These are phyloP conservation scores for Physella acuta DNA, from an alignment of 1,140 invertebrate species.

Conservation along the genomic window DNA sequence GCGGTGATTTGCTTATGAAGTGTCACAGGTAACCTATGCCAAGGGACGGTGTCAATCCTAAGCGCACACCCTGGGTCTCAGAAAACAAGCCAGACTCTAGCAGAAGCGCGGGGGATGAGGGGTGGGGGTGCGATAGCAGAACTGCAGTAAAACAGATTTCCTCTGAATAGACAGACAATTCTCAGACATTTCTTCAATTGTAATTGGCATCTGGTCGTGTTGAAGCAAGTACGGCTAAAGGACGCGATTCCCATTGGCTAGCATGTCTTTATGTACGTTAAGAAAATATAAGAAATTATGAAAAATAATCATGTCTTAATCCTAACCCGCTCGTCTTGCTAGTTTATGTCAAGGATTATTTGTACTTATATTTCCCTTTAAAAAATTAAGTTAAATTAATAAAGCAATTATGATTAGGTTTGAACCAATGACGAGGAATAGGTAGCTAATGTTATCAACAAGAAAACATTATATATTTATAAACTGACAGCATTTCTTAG, in stretches of 20 bases:
- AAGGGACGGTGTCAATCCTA: neutral
- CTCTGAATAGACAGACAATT: slow-evolving; percentile 2
- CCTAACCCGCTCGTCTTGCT: neutral
- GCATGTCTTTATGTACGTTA: neutral
- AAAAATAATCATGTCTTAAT: neutral
- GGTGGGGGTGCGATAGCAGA: neutral
- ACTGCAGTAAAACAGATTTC: slow-evolving; percentile 18
- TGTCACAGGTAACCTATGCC: slow-evolving; percentile 18
- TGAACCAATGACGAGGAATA: no score
- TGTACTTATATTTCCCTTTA: neutral
- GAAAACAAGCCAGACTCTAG: neutral
- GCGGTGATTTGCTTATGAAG: slow-evolving; percentile 9
- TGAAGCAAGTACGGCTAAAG: neutral
- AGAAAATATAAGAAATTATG: neutral
- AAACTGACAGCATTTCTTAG: no score
- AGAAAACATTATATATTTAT: no score
- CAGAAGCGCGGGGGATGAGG: slow-evolving; percentile 1
- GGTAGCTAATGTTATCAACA: no score
- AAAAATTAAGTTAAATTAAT: no score
- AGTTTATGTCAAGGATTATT: neutral
- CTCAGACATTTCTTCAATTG: slow-evolving; percentile 19
- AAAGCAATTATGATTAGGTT: no score
- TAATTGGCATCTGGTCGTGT: slow-evolving; percentile 10
- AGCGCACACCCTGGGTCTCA: slow-evolving; percentile 8
- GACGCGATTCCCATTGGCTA: neutral